Evolutionary conservation across 2,888 invertebrate species (phyloP), one percentile per base, ranked within the genome.

Genomic region (Arctia plantaginis): DNA sequence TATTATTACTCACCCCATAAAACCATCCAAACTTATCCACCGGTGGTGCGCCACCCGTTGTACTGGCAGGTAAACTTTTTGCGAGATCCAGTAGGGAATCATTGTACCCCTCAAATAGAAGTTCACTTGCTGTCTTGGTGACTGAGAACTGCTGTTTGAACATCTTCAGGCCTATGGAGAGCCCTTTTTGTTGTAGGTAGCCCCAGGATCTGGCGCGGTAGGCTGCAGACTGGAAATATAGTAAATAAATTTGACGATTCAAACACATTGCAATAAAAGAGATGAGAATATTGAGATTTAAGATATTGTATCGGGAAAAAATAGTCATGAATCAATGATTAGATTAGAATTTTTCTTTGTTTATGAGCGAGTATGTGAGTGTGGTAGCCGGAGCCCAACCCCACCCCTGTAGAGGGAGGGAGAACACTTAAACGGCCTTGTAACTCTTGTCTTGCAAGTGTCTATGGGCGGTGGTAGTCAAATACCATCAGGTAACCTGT

Each of bases 11-110:
- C 80, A 95, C 95, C 85, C 90, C 91, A 85, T 98, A 98, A 92
- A 99, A 99, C 97, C 98, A 98, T 20, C 98, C 99, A 89, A 99
- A 98, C 86, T 96, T 97, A 86, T 98, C 98, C 78, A 97, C 97
- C 0, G 96, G 96, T 0, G 97, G 96, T 0, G 96, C 96, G 0
- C 96, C 96, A 0, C 96, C 96, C 0, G 87, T 96, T 0, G 95
- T 94, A 39, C 96, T 95, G 0, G 96, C 89, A 0, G 97, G 97
- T 73, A 97, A 86, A 80, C 94, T 95, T 79, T 96, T 96, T 0
- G 97, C 97, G 77, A 97, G 90, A 62, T 97, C 96, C 74, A 99
- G 96, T 71, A 98, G 90, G 0, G 96, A 93, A 89, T 99, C 98
- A 1, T 96, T 95, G 88, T 98, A 99, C 0, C 99, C 99, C 3